Base-by-base conservation (phyloP, 2,888 invertebrate genomes). In the Ryuthela nishihirai region DNA sequence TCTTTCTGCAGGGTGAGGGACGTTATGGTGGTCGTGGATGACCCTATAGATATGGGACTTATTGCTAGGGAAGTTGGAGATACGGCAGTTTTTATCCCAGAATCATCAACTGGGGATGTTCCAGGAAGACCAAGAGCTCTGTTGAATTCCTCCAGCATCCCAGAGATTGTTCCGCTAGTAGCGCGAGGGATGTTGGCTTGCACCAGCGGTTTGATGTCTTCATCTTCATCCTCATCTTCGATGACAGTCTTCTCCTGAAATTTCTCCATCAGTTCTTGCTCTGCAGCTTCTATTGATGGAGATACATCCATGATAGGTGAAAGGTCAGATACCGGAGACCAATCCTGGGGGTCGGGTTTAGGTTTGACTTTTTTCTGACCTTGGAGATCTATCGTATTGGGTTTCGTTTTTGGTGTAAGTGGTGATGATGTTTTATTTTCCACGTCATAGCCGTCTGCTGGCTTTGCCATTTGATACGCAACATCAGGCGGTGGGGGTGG, bases 281-380 rank as follows among this genome's bases (percentile, higher is more conserved):
- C 76, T 0, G 74, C 73, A 25, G 73, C 72, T 56, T 75, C 75
- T 18, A 75, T 65, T 0, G 75, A 74, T 0, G 76, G 76, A 0
- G 76, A 75, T 3, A 75, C 76, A 64, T 76, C 76, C 25, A 75
- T 44, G 29, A 76, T 76, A 1, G 76, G 76, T 2, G 76, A 76
- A 3, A 76, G 68, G 49, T 76, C 76, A 26, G 73, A 73, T 6
- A 75, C 73, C 3, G 76, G 76, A 0, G 76, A 76, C 76, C 76
- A 76, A 65, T 66, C 65, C 34, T 65, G 64, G 6, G 62, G 54
- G 25, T 67, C 65, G 12, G 64, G 64, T 32, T 64, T 64, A 2
- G 55, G 49, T 64, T 65, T 64, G 3, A 34, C 36, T 41, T 66
- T 65, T 35, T 65, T 65, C 44, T 64, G 66, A 15, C 42, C 43